Base-by-base conservation (phyloP, 2,113 vertebrate species). In the Passer domesticus region DNA sequence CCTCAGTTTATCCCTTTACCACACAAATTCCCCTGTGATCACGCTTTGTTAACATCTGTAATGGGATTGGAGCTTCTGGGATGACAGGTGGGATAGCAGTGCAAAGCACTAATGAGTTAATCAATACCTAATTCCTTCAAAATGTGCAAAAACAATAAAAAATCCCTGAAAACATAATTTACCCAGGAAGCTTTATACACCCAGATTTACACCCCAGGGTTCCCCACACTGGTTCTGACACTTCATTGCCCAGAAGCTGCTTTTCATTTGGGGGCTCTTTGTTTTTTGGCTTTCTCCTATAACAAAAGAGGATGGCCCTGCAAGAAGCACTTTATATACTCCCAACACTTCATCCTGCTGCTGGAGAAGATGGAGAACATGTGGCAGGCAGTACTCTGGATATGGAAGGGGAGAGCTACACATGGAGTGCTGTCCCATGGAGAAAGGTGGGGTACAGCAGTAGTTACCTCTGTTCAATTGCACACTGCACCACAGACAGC, bases 321-420 rank as follows among this genome's bases (percentile, higher is more conserved):
- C 13, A 39, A 64, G 30, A 73, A 41, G 14, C 4, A 10, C 37
- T 13, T 76, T 39, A 30, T 80, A 44, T 16, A 76, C 74, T 21
- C 39, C 27, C 10, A 7, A 1, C 12, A 46, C 10, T 53, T 70
- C 39, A 24, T 18, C 24, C 33, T 31, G 11, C 28, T 0, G 0
- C 1, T 24, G 55, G 33, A 66, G 50, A 59, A n/a, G 60, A 13
- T 1, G 7, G 33, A 46, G 47, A 46, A 64, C 19, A 2, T 0
- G 0, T 2, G 6, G 60, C 60, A 52, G 67, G 59, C 12, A 15
- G 63, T 2, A 2, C 9, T 20, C n/a, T 2, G 31, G 23, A 1
- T 21, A 10, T 0, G 18, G 19, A 20, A 49, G 5, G 21, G 43
- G 14, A 81, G 5, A 72, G 62, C 16, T 62, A 19, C 13, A 3